A percentile compares a stretch with the other conserved stretches of the same genome.
phyloP scores from a whole-genome alignment of 1,140 invertebrate species.

The Polypedilum pembai region DNA sequence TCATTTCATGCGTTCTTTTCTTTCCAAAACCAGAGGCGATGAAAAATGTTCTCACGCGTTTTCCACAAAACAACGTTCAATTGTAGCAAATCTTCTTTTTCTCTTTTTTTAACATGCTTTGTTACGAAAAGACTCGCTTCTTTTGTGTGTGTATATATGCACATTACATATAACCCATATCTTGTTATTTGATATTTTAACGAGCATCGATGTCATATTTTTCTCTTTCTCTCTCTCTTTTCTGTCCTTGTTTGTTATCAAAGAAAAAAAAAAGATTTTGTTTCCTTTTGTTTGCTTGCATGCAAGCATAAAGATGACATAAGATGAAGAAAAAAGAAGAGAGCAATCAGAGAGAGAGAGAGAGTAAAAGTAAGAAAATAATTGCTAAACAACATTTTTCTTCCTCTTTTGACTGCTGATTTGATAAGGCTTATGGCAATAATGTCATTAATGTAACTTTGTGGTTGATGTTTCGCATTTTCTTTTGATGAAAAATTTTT shows the following conservation, averaged over 20 bases:
- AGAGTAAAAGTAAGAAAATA: background rate
- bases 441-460: no score
- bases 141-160: no score
- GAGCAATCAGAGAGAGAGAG: background rate
- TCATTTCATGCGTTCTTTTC: background rate
- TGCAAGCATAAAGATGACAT: background rate
- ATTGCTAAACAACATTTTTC: background rate
- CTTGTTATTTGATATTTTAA: constrained; percentile 13
- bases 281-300: background rate
- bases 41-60: no score
- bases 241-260: background rate
- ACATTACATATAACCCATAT: background rate
- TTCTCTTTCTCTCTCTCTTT: no score
- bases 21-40: background rate
- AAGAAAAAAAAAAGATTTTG: background rate
- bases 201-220: background rate
- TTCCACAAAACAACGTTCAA: no score
- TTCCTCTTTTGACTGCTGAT: no score
- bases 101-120: no score
- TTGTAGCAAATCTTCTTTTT: no score
- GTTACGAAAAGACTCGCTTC: no score
- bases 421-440: no score
- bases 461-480: no score
- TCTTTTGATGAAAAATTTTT: no score
- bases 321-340: background rate